Evolutionary conservation across 2,113 vertebrate genomes (phyloP).

Genomic region (Gadus chalcogrammus): DNA sequence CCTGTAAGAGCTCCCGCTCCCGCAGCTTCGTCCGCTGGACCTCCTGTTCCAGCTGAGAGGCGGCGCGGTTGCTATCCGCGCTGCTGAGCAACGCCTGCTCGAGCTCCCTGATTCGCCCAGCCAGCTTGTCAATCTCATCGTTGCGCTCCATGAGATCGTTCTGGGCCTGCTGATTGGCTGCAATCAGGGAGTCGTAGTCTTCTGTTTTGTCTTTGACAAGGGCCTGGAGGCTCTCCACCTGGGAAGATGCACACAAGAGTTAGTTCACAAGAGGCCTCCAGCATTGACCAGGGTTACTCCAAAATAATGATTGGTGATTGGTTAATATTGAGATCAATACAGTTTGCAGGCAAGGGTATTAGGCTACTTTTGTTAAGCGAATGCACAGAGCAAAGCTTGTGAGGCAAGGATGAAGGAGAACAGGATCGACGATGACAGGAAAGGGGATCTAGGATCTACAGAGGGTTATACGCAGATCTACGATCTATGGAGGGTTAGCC

Average conservation of each 20-base stretch:
- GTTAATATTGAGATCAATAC: too few relatives aligned
- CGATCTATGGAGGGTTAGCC: not conserved
- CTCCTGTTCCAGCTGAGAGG: conserved; percentile 77
- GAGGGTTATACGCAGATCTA: too few relatives aligned
- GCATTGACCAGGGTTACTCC: not conserved
- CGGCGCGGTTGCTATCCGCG: conserved; percentile 54
- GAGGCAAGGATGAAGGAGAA: too few relatives aligned
- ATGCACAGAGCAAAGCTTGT: too few relatives aligned
- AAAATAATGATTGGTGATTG: conserved; percentile 3
- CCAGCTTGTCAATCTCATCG: conserved; percentile 82
- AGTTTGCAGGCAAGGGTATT: conserved; percentile 20
- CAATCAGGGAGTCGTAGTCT: conserved; percentile 74
- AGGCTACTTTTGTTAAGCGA: conserved; percentile 17
- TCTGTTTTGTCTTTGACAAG: conserved; percentile 83
- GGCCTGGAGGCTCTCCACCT: conserved; percentile 87
- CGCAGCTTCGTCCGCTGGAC: conserved; percentile 75
- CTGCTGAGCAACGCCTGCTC: conserved; percentile 70
- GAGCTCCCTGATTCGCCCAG: conserved; percentile 74
- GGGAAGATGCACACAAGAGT: conserved; percentile 2
- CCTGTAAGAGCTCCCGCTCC: conserved; percentile 80
- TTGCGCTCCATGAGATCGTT: conserved; percentile 76
- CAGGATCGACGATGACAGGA: too few relatives aligned
- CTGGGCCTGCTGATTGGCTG: conserved; percentile 79
- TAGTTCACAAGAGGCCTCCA: not conserved
- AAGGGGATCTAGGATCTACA: too few relatives aligned